Conservation (phyloP, 1,140 invertebrate genomes). For the Ostrea denselamellosa region DNA sequence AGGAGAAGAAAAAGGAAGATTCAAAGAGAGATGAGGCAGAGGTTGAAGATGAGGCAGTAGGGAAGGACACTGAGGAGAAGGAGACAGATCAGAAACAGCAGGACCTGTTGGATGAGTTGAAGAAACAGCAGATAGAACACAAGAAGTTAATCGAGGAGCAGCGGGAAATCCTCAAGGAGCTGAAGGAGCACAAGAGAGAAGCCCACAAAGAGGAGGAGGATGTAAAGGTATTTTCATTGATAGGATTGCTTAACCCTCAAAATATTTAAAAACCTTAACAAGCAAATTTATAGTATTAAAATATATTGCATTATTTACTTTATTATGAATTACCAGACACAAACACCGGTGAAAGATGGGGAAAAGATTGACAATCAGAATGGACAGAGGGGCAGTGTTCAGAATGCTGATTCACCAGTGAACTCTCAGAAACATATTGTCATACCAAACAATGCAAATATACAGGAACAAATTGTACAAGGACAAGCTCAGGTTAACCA, state of each 20-base stretch:
- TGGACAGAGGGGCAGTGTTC: not conserved
- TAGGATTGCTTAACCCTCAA: not conserved
- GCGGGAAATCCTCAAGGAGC: conserved; percentile 79
- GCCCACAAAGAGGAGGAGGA: conserved; percentile 1
- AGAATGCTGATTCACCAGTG: too few species aligned
- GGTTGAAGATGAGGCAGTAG: conserved; percentile 76
- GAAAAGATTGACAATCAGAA: not conserved
- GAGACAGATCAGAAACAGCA: conserved; percentile 46
- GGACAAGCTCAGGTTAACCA: not conserved
- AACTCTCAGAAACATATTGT: not conserved
- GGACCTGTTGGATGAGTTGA: conserved; percentile 71
- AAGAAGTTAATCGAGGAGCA: conserved; percentile 76
- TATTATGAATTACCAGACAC: not conserved
- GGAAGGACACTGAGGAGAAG: conserved; percentile 71
- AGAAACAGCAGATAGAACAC: conserved; percentile 80
- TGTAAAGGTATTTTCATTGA: not conserved
- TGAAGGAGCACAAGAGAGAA: conserved; percentile 79
- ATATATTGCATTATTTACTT: too few species aligned
- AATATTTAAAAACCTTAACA: not conserved
- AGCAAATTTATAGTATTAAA: too few species aligned
- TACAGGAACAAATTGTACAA: not conserved
- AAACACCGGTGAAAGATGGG: not conserved
- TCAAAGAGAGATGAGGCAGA: conserved; percentile 4
- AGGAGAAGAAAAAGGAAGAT: not conserved
- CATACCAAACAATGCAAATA: not conserved